phyloP scores from a whole-genome alignment of 1,140 invertebrate genomes.

The Acromyrmex echinatior region DNA sequence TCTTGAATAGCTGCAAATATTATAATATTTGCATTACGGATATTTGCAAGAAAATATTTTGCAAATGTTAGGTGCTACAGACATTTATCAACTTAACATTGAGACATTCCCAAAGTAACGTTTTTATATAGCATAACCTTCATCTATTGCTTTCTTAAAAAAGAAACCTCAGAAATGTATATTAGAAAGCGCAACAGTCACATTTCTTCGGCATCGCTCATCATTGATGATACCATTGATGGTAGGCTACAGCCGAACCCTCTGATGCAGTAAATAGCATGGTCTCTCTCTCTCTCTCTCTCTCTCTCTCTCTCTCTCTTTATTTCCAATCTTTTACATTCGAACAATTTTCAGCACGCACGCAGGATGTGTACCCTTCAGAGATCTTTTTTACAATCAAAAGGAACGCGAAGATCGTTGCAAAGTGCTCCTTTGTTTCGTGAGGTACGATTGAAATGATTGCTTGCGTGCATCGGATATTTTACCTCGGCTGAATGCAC shows the following conservation, averaged over 20 bases:
- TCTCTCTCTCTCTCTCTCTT: neutral
- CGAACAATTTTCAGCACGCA: constrained; percentile 39
- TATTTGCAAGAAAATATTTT: neutral
- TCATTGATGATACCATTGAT: neutral
- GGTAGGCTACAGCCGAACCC: neutral
- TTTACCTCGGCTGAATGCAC: constrained; percentile 13
- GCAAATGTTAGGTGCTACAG: neutral
- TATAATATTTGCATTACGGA: neutral
- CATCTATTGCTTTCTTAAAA: constrained; percentile 5
- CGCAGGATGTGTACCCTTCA: neutral
- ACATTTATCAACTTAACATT: neutral
- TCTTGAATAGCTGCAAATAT: neutral
- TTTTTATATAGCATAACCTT: neutral
- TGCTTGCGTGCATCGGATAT: constrained; percentile 58
- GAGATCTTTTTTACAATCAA: constrained; percentile 8
- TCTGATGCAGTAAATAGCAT: neutral
- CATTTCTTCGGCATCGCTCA: constrained; percentile 2
- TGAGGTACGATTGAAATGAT: constrained; percentile 53
- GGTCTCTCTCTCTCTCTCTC: neutral
- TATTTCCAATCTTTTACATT: constrained; percentile 60
- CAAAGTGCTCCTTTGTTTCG: constrained; percentile 35
- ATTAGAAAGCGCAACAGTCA: neutral
- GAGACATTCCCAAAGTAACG: constrained; percentile 1
- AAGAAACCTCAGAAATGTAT: neutral
- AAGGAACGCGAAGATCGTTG: neutral